phyloP scores from a whole-genome alignment of 2,888 invertebrate genomes.

The Ectemnius cavifrons region DNA sequence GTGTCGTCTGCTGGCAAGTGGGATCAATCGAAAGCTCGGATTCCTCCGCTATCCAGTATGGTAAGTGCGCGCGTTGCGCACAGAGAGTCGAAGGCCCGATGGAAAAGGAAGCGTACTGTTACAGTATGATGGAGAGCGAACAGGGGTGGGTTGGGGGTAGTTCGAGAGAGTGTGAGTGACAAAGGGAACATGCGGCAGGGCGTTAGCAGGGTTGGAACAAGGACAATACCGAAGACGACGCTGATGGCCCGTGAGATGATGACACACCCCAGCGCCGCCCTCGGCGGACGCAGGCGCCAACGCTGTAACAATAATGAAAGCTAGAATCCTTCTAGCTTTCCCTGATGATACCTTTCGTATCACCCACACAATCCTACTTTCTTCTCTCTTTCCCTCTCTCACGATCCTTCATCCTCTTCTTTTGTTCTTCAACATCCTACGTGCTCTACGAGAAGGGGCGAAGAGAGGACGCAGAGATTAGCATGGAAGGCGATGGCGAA shows the following conservation, averaged over 20 bases:
- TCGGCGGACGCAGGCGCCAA: conserved; percentile 49
- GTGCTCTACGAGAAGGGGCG: no score
- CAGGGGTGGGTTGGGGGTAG: no score
- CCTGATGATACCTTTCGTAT: conserved; percentile 62
- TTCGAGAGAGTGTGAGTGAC: background rate
- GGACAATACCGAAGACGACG: conserved; percentile 43
- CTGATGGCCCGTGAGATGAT: conserved; percentile 34
- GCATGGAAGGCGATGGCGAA: conserved; percentile 55
- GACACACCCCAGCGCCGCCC: conserved; percentile 41
- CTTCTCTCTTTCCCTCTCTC: conserved; percentile 23
- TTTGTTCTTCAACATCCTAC: conserved; percentile 58
- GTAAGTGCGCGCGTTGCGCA: no score
- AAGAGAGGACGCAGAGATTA: conserved; percentile 59
- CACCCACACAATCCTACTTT: conserved; percentile 11
- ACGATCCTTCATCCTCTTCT: conserved; percentile 50
- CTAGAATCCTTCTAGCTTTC: conserved; percentile 59
- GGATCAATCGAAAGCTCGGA: no score
- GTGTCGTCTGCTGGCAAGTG: no score
- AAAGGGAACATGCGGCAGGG: background rate
- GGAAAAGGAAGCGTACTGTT: conserved; percentile 19
- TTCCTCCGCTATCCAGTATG: no score
- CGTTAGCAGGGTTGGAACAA: conserved; percentile 4
- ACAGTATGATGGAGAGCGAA: conserved; percentile 1
- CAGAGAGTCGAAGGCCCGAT: no score
- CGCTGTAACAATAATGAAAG: conserved; percentile 70